Percentiles rank a stretch among this genome's conserved stretches.
phyloP scores from a whole-genome alignment of 1,140 invertebrate species.

The Aphaenogaster floridana region DNA sequence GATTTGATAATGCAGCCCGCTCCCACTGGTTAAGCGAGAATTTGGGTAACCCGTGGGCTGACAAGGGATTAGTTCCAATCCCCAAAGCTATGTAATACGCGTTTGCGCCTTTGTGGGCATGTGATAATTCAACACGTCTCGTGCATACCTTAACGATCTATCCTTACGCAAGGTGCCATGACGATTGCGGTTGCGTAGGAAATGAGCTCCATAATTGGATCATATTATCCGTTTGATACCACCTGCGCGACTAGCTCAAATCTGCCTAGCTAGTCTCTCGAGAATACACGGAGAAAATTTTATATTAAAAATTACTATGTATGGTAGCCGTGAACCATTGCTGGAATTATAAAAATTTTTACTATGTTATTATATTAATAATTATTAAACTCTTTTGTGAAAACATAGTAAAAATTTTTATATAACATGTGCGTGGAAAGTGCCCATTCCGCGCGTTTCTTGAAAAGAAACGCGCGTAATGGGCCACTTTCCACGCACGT shows the following conservation, averaged over 20 bases:
- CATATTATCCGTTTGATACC: constrained; percentile 12
- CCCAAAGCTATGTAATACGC: constrained; percentile 17
- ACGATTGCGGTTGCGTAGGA: constrained; percentile 18
- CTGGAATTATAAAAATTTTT: no score
- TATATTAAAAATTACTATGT: no score
- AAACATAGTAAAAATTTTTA: no score
- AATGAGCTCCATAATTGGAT: constrained; percentile 41
- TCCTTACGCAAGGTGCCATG: constrained; percentile 20
- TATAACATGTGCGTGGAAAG: no score
- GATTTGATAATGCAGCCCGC: constrained; percentile 6
- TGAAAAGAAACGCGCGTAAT: no score
- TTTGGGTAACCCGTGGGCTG: not conserved
- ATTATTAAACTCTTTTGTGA: no score
- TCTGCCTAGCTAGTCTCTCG: not conserved
- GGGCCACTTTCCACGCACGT: no score
- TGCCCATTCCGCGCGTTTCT: no score
- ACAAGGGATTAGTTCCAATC: constrained; percentile 23
- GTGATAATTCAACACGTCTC: constrained; percentile 41
- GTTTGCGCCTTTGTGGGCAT: constrained; percentile 30
- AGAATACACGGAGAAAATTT: not conserved
- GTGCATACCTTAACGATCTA: constrained; percentile 35
- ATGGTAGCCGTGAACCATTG: no score
- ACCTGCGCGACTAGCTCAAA: not conserved
- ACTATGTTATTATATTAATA: no score
- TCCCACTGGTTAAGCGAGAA: not conserved